Conservation (phyloP, 2,888 invertebrate genomes). For the Drosophila buzzatii region DNA sequence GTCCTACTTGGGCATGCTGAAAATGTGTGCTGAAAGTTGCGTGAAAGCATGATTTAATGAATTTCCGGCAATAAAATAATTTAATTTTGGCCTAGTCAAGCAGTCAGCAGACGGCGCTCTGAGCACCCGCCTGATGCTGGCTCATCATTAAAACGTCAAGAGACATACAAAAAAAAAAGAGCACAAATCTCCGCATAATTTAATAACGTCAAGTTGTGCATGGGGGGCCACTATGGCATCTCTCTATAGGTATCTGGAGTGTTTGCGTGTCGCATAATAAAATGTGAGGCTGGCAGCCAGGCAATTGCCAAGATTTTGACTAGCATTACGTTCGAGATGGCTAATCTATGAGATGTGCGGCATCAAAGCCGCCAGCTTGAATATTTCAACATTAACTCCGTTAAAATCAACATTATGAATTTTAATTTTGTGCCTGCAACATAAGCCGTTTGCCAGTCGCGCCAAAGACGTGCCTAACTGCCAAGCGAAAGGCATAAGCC, state of each 20-base stretch:
- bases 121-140: conserved; percentile 5
- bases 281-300: conserved; percentile 36
- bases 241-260: conserved; percentile 41
- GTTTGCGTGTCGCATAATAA: conserved; percentile 76
- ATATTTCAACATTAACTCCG: conserved; percentile 64
- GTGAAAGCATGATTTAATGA: conserved; percentile 73
- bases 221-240: conserved; percentile 6
- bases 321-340: conserved; percentile 36
- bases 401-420: conserved; percentile 74
- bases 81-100: conserved; percentile 68
- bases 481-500: neutral
- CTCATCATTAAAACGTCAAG: conserved; percentile 79
- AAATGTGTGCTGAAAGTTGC: conserved; percentile 62
- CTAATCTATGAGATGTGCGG: conserved; percentile 67
- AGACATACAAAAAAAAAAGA: conserved; percentile 37
- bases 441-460: conserved; percentile 29
- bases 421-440: conserved; percentile 60
- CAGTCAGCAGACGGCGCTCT: conserved; percentile 17
- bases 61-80: conserved; percentile 81
- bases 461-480: conserved; percentile 29
- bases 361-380: conserved; percentile 64
- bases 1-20: conserved; percentile 51
- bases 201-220: conserved; percentile 68
- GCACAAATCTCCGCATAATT: conserved; percentile 79
- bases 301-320: conserved; percentile 38